Evolutionary conservation across 2,888 invertebrate genomes (phyloP), one percentile per base, ranked within the genome.

Genomic region (Troides aeacus): DNA sequence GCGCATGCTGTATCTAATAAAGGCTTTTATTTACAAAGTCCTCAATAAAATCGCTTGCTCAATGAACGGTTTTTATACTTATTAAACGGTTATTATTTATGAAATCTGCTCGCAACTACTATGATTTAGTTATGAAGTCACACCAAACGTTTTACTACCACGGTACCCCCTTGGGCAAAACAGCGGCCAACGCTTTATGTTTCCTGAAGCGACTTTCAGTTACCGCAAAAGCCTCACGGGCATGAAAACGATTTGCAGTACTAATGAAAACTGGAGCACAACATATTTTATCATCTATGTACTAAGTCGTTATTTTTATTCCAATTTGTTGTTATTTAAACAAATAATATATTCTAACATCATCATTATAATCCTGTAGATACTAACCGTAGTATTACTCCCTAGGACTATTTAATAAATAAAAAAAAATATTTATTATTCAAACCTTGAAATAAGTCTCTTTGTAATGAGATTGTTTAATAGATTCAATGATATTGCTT

Each of bases 201-300:
- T 62, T 62, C 21, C 62, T 62, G 21, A 62, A 62, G 23, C 50
- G 30, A 62, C 46, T 15, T 62, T 62, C 62, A 24, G 46, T 46
- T 50, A 62, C 50, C 62, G 50, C 17, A 24, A 50, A 62, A 50
- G 18, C 24, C 50, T 61, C 21, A 36, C n/a, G 61, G 61, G 61
- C 24, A n/a, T 57, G 61, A 61, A 61, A 61, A 61, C 39, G 17
- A 61, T 61, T 61, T 61, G 17, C 39, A 39, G 36, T 12, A 21
- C 57, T 23, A 57, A 57, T 21, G 57, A 21, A 18, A 57, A 8
- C 18, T 2, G 17, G 15, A 50, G 50, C 50, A 18, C 50, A 57
- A 21, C 57, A 57, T 6, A 21, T 18, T 23, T 8, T 10, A 10
- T 50, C 18, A 17, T 50, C 15, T 12, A 5, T 50, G 5, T 50